Percentiles rank a stretch among this genome's conserved stretches.
Evolutionary conservation across 2,888 invertebrate genomes (phyloP).

Genomic region (Drosophila merina): DNA sequence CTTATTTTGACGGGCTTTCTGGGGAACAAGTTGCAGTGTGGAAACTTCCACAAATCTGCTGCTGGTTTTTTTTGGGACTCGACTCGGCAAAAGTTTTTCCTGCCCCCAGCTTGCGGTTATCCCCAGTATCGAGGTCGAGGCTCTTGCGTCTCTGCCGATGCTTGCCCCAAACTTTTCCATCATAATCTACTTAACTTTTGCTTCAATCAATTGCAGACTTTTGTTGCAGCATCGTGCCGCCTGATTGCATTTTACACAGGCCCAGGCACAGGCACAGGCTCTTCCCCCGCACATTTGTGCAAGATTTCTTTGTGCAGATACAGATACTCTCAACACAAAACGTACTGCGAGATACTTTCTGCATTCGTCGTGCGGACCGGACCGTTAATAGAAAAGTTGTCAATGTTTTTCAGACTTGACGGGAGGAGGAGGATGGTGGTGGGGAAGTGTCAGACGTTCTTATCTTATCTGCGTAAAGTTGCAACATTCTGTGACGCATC

Average conservation of each 20-base stretch:
- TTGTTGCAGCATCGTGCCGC: constrained; percentile 52
- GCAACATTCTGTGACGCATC: constrained; percentile 42
- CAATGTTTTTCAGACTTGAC: constrained; percentile 51
- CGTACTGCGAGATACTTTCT: constrained; percentile 32
- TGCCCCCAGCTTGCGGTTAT: constrained; percentile 41
- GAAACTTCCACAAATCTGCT: neutral
- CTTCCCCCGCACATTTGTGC: constrained; percentile 44
- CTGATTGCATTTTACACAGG: constrained; percentile 72
- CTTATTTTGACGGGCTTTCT: constrained; percentile 43
- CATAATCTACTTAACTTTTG: constrained; percentile 80
- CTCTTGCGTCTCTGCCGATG: constrained; percentile 14
- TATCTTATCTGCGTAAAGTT: constrained; percentile 53
- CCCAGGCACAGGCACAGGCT: constrained; percentile 40
- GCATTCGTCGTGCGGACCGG: constrained; percentile 24
- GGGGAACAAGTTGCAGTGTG: neutral
- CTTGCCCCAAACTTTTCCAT: constrained; percentile 74
- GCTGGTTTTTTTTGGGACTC: constrained; percentile 9
- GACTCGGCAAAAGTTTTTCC: constrained; percentile 37
- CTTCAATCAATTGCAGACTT: constrained; percentile 77
- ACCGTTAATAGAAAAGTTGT: constrained; percentile 76
- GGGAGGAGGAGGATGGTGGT: neutral
- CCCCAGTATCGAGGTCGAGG: constrained; percentile 34
- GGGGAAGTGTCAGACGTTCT: constrained; percentile 55
- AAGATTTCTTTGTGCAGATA: constrained; percentile 64
- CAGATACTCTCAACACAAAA: constrained; percentile 2